Evolutionary conservation across 2,888 invertebrate genomes (phyloP).

Genomic region (Dasysyrphus albostriatus): DNA sequence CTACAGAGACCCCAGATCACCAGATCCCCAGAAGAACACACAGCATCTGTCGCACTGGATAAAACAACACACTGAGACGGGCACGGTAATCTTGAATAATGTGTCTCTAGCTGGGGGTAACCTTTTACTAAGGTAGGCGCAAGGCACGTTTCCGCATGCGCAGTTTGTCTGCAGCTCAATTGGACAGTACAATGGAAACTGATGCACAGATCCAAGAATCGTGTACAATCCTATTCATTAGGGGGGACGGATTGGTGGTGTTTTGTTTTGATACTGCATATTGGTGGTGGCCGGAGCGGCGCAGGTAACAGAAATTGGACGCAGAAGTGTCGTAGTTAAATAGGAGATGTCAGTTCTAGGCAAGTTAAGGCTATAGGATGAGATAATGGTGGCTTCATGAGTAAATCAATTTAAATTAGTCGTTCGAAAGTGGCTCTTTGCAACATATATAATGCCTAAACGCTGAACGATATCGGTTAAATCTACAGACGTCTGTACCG

Average conservation of each 20-base stretch:
- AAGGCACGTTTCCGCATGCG: conserved; percentile 67
- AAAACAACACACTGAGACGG: background rate
- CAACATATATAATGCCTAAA: background rate
- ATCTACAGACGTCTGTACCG: conserved; percentile 14
- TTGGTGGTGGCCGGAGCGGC: background rate
- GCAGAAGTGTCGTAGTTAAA: conserved; percentile 66
- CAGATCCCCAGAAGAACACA: conserved; percentile 27
- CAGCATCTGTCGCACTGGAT: conserved; percentile 48
- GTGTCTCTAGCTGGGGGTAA: conserved; percentile 73
- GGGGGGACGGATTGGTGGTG: background rate
- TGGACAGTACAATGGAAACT: conserved; percentile 57
- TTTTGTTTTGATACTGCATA: conserved; percentile 3
- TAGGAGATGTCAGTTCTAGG: conserved; percentile 69
- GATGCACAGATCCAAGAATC: conserved; percentile 49
- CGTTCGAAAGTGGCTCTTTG: conserved; percentile 41
- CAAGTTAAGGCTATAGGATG: conserved; percentile 69
- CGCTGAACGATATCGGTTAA: conserved; percentile 39
- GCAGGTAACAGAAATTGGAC: conserved; percentile 38
- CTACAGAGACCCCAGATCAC: conserved; percentile 39
- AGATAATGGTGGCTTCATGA: conserved; percentile 68
- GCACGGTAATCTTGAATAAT: conserved; percentile 68
- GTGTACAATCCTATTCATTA: conserved; percentile 58
- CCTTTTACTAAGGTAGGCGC: conserved; percentile 59
- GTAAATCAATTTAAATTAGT: conserved; percentile 69
- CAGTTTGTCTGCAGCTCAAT: conserved; percentile 45